Evolutionary conservation across 2,113 vertebrate species (phyloP).

Genomic region (Loxodonta africana): DNA sequence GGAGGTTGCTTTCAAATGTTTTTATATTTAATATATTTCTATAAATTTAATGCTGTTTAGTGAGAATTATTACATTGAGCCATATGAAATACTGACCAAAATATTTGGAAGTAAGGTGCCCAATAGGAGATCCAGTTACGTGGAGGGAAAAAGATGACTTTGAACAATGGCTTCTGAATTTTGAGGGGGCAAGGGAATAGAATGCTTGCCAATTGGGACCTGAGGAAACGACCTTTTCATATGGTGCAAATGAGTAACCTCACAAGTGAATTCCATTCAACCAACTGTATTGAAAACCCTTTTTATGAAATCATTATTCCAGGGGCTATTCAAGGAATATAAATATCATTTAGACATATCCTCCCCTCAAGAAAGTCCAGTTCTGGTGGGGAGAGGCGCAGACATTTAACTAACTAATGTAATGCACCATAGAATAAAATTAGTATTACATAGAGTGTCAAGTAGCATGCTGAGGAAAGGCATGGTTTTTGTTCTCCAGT

Average conservation of each 20-base stretch:
- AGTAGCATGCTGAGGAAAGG: neutral
- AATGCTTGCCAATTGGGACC: constrained; percentile 29
- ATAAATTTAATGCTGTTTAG: neutral
- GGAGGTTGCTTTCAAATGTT: constrained; percentile 11
- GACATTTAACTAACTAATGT: neutral
- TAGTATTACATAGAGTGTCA: neutral
- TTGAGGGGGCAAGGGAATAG: neutral
- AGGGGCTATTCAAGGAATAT: neutral
- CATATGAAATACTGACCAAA: constrained; percentile 38
- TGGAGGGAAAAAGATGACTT: neutral
- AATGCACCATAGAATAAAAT: neutral
- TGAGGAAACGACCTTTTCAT: constrained; percentile 8
- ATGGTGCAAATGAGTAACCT: constrained; percentile 4
- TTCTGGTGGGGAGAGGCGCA: neutral
- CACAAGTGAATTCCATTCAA: neutral
- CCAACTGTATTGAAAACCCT: neutral
- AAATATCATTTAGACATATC: neutral
- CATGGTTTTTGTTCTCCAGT: neutral
- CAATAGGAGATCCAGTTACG: neutral
- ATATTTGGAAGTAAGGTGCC: neutral
- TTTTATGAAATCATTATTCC: constrained; percentile 19
- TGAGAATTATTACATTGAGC: constrained; percentile 19
- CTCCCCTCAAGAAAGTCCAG: neutral
- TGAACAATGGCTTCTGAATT: neutral
- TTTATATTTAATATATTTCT: neutral